These are phyloP conservation scores for Rhopilema esculentum DNA, from an alignment of 30 jellyfish, hydroid and myxozoan genomes.

Conservation along the genomic window DNA sequence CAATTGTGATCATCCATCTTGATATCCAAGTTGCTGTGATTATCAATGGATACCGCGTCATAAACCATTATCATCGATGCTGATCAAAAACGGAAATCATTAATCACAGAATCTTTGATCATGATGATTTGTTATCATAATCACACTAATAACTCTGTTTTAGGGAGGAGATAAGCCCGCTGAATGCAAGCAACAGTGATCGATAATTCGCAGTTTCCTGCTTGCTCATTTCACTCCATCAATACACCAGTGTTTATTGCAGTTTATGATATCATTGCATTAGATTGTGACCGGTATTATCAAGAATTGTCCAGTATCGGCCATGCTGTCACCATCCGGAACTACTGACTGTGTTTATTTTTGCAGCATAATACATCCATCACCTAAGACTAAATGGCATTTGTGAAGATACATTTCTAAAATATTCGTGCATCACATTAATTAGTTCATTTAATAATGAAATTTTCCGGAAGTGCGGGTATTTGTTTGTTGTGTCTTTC, in stretches of 20 bases:
- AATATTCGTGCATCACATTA: not conserved
- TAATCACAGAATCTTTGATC: too few species aligned
- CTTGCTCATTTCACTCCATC: not conserved
- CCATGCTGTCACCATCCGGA: not conserved
- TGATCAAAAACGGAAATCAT: too few species aligned
- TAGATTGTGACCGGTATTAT: not conserved
- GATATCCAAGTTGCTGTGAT: too few species aligned
- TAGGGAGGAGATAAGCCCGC: slow-evolving; percentile 85
- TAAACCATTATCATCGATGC: too few species aligned
- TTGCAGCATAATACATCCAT: not conserved
- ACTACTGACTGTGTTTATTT: not conserved
- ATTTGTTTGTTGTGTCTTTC: not conserved
- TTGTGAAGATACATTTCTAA: not conserved
- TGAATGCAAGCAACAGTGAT: slow-evolving; percentile 88
- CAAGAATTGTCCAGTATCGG: not conserved
- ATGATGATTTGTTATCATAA: not conserved
- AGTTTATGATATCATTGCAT: not conserved
- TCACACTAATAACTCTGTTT: not conserved
- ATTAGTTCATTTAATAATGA: not conserved
- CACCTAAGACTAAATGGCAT: not conserved
- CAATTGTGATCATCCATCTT: too few species aligned
- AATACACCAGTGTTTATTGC: not conserved
- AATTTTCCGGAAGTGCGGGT: not conserved
- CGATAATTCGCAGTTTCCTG: not conserved
- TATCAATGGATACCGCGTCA: too few species aligned